These are phyloP conservation scores for Aurelia sp. DNA, from an alignment of 30 jellyfish, hydroid and myxozoan species.

Conservation along the genomic window DNA sequence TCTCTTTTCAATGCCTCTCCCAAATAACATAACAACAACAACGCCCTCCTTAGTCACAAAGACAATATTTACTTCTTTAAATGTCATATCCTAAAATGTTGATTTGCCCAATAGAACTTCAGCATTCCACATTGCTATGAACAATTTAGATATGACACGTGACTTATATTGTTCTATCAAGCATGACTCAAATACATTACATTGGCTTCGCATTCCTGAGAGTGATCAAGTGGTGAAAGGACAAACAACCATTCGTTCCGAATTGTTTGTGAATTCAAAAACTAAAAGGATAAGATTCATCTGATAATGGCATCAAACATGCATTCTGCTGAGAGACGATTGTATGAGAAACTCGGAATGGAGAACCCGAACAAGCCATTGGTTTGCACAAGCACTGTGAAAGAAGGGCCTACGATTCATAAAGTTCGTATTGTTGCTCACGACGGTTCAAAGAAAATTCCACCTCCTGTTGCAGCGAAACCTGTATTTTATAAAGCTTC, in stretches of 20 bases:
- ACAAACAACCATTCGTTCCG: background rate
- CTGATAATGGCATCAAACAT: constrained; percentile 66
- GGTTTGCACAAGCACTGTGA: constrained; percentile 67
- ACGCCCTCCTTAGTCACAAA: too few relatives aligned
- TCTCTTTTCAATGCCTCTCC: too few relatives aligned
- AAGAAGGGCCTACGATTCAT: constrained; percentile 61
- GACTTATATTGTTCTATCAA: too few relatives aligned
- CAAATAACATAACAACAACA: too few relatives aligned
- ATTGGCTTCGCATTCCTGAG: too few relatives aligned
- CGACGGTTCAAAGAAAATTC: constrained; percentile 75
- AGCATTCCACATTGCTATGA: too few relatives aligned
- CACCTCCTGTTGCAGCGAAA: constrained; percentile 97
- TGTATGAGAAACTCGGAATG: constrained; percentile 73
- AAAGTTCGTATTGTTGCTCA: constrained; percentile 52
- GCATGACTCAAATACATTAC: too few relatives aligned
- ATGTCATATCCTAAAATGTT: too few relatives aligned
- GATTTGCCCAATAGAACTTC: too few relatives aligned
- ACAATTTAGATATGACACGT: too few relatives aligned
- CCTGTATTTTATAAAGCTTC: constrained; percentile 77
- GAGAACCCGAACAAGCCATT: constrained; percentile 76
- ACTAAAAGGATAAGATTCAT: constrained; percentile 17
- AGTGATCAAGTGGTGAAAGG: too few relatives aligned
- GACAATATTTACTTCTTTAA: too few relatives aligned
- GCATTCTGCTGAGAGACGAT: constrained; percentile 66
- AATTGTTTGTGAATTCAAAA: constrained; percentile 6